A percentile compares a stretch with the other conserved stretches of the same genome.
Conservation (phyloP, 2,888 invertebrate genomes). For the Cryptocephalus moraei region DNA sequence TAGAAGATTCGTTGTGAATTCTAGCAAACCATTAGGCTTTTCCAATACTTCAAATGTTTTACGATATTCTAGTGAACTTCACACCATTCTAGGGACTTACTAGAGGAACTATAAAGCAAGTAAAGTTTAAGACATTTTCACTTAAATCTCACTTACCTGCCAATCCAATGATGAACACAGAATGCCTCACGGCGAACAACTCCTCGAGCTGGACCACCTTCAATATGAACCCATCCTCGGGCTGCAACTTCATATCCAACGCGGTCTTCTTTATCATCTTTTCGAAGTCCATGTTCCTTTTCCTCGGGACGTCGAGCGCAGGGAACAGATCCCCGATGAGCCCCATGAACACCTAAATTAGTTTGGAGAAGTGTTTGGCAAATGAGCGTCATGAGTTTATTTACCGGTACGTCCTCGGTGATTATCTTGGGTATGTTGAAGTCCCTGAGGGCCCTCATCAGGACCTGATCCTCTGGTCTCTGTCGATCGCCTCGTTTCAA, state of each 20-base stretch:
- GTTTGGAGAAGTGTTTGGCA: no score
- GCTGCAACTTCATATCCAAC: slow-evolving; percentile 73
- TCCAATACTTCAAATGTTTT: no score
- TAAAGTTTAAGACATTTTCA: not conserved
- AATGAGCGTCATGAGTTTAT: not conserved
- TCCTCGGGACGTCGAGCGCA: slow-evolving; percentile 82
- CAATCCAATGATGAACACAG: slow-evolving; percentile 62
- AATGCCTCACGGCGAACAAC: slow-evolving; percentile 86
- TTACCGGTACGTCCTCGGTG: slow-evolving; percentile 73
- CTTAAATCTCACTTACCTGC: slow-evolving; percentile 50
- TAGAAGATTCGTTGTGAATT: no score
- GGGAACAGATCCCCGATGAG: slow-evolving; percentile 90
- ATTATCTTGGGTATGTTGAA: slow-evolving; percentile 93
- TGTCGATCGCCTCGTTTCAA: slow-evolving; percentile 69
- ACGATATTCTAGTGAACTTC: no score
- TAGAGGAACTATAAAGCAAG: not conserved
- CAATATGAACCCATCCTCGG: slow-evolving; percentile 80
- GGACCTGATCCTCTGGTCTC: slow-evolving; percentile 82
- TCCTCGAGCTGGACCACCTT: slow-evolving; percentile 89
- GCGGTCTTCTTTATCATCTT: slow-evolving; percentile 66
- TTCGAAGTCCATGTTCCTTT: slow-evolving; percentile 78
- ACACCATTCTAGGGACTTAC: no score
- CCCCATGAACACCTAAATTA: slow-evolving; percentile 67
- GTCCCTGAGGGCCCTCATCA: slow-evolving; percentile 88
- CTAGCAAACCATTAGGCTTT: no score